These are phyloP conservation scores for Noturus placidus DNA, from an alignment of 2,113 vertebrate species.

Conservation along the genomic window DNA sequence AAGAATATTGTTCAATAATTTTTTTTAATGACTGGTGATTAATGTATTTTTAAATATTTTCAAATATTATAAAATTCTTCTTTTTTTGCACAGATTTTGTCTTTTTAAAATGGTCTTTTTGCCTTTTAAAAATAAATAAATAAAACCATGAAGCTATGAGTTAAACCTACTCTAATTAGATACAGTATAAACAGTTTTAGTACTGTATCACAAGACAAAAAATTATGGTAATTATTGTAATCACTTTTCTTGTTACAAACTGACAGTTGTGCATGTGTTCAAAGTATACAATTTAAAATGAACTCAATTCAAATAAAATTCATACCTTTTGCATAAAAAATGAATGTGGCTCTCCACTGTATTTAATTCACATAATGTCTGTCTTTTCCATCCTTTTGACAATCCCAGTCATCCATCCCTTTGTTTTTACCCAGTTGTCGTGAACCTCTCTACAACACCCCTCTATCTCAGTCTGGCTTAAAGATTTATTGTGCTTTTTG, in stretches of 20 bases:
- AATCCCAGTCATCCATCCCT: too few relatives aligned
- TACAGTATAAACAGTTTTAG: background rate
- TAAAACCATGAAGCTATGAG: background rate
- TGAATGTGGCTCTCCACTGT: background rate
- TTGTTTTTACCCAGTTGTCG: too few relatives aligned
- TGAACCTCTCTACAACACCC: too few relatives aligned
- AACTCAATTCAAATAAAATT: conserved; percentile 1
- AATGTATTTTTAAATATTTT: conserved; percentile 32
- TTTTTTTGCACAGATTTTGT: conserved; percentile 11
- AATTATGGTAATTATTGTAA: background rate
- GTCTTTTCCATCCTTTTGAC: background rate
- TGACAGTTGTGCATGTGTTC: conserved; percentile 13
- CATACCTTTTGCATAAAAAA: conserved; percentile 8
- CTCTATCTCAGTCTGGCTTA: too few relatives aligned
- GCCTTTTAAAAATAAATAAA: background rate
- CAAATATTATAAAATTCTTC: conserved; percentile 5
- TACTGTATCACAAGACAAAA: conserved; percentile 1
- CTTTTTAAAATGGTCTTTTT: background rate
- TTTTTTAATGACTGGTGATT: background rate
- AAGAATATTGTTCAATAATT: background rate
- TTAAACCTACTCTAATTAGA: background rate
- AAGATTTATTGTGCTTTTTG: too few relatives aligned
- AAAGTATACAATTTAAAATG: background rate
- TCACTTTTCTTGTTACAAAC: background rate
- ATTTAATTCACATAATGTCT: background rate